Evolutionary conservation across 2,797 vertebrate genomes (phyloP).

Genomic region (Avahi laniger): DNA sequence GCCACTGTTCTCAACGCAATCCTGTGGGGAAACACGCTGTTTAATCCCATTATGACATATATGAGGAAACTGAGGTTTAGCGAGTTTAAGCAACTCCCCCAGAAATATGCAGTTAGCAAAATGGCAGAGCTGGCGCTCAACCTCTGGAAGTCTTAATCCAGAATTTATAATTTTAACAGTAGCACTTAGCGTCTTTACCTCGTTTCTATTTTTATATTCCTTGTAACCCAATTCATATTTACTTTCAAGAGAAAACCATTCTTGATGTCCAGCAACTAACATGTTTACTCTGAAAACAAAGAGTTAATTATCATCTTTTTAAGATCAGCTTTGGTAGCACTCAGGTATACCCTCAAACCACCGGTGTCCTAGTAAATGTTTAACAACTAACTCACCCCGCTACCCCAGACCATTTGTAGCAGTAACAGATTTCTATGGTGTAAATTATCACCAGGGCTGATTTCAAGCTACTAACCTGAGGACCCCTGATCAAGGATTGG

Average conservation of each 20-base stretch:
- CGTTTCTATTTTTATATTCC: not conserved
- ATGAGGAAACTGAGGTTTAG: not conserved
- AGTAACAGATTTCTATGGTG: not conserved
- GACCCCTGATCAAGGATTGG: not conserved
- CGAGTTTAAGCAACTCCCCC: not conserved
- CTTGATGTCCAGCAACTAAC: not conserved
- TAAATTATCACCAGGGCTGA: not conserved
- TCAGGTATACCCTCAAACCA: not conserved
- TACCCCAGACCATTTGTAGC: not conserved
- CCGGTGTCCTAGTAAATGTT: not conserved
- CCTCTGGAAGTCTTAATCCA: not conserved
- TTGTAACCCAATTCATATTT: not conserved
- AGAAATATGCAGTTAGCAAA: not conserved
- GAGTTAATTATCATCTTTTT: not conserved
- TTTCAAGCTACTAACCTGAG: not conserved
- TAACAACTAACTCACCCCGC: not conserved
- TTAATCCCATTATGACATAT: not conserved
- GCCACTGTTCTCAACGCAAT: not conserved
- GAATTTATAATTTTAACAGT: not conserved
- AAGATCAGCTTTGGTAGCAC: not conserved
- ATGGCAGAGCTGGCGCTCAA: not conserved
- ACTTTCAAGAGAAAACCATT: conserved; percentile 5
- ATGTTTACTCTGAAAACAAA: conserved; percentile 25
- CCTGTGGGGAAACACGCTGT: not conserved
- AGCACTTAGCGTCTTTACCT: not conserved